Base-by-base conservation (phyloP, 1,140 invertebrate genomes). In the Monomorium pharaonis region DNA sequence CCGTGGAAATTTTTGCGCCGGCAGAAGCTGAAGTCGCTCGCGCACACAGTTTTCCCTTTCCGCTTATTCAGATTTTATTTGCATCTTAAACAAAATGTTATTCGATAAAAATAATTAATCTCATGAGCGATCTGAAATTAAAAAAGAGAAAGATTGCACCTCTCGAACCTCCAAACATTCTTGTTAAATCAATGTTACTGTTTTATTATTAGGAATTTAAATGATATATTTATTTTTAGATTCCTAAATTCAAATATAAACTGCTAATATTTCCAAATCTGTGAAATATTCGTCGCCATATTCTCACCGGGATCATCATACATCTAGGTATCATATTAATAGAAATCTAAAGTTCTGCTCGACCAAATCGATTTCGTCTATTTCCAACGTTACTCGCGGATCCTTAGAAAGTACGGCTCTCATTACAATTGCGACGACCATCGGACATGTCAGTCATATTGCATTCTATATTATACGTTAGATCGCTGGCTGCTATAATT, bases 1-100 rank as follows among this genome's bases (percentile, higher is more conserved):
- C 10, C 44, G 47, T 54, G 14, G 62, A 69, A 69, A 80, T 80
- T 80, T 80, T 54, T 77, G 56, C 75, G 18, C 27, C 44, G 21
- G 58, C 58, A 65, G 14, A 24, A 65, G 47, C 47, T 18, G 12
- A 56, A 80, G 49, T 54, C 30, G 49, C 47, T 72, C 12, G 33
- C 58, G 27, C 47, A 21, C 16, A 24, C 18, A 54, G 14, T 54
- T 67, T 51, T 80, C 30, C 62, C 47, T 65, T 51, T n/a, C 62
- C 21, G 49, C 5, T 49, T 2, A 37, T 18, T 37, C 47, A 14
- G 7, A 2, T n/a, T 21, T 54, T 37, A 65, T 37, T 42, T 12
- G 3, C 30, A 21, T n/a, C 7, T 37, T 10, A 49, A 80, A 33
- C 5, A 14, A 51, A 14, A 51, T 54, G 5, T 65, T 30, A 30